Base-by-base conservation (phyloP, 2,888 invertebrate genomes). In the Quadroppia sp. region DNA sequence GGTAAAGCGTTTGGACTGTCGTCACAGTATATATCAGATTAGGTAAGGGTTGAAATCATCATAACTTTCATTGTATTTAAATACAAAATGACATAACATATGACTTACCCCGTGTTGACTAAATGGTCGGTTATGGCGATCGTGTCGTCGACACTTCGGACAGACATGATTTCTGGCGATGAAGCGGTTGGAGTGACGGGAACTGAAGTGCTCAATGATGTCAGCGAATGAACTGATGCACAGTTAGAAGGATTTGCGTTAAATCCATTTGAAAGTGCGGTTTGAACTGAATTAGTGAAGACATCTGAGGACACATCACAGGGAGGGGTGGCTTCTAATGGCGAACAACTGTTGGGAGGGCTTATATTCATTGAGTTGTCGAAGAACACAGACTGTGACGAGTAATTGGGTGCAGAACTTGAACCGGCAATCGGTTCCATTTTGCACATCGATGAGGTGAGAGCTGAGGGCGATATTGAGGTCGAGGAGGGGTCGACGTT, bases 401-500 rank as follows among this genome's bases (percentile, higher is more conserved):
- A 50, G 36, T 48, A 48, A 17, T 28, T n/a, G 2, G 53, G 30
- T 50, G 71, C 48, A 50, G 45, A 42, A 36, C 48, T 48, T 0
- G 50, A 53, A 28, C 71, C 71, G 9, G 71, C 23, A 4, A 36
- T 48, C 28, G 48, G 50, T 20, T 53, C 71, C 28, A 32, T 45
- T 53, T 53, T 71, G 50, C 6, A 7, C 50, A 53, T n/a, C 9
- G 53, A 20, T 11, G 72, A 61, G 42, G 72, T 25, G 1, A 48
- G 15, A 20, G 59, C 17, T 72, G 72, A 72, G 23, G 50, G 25
- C n/a, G 56, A 42, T 30, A 40, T 56, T 36, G 59, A 56, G 36
- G 56, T 23, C 15, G 71, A 50, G 17, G 78, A 76, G 2, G 69
- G 82, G 75, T 84, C 84, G 73, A 85, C 81, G 76, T 85, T 84